Conservation (phyloP, 53 echinoderm and acorn worm species). For the Pentamera pediparva region DNA sequence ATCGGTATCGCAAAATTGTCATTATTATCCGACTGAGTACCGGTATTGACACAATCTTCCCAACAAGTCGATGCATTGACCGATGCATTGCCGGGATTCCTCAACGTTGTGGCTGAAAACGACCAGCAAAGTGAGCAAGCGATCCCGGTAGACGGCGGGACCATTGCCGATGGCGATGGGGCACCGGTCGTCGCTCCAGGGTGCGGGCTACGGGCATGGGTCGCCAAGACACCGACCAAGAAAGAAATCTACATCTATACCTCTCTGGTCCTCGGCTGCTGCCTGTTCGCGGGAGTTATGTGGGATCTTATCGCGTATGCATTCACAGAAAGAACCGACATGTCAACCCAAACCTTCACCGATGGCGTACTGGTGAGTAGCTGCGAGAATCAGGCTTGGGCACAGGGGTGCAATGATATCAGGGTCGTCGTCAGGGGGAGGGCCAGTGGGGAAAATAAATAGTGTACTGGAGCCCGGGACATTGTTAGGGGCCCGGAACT, state of each 20-base stretch:
- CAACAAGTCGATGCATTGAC: no score
- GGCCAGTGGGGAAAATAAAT: no score
- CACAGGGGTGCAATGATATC: no score
- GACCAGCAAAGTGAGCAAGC: neutral
- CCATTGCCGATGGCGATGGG: slow-evolving; percentile 1
- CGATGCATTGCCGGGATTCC: no score
- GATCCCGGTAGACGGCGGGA: neutral
- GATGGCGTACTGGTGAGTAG: slow-evolving; percentile 66
- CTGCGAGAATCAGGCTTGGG: no score
- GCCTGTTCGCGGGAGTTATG: slow-evolving; percentile 50
- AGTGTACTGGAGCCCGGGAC: neutral
- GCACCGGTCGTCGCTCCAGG: slow-evolving; percentile 8
- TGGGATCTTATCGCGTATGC: slow-evolving; percentile 60
- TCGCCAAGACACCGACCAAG: slow-evolving; percentile 58
- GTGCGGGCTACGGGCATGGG: slow-evolving; percentile 15
- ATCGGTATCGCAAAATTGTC: no score
- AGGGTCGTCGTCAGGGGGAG: no score
- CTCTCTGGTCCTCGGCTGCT: slow-evolving; percentile 54
- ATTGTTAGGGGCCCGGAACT: neutral
- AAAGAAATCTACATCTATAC: slow-evolving; percentile 59
- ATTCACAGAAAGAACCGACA: slow-evolving; percentile 46
- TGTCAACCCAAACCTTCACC: slow-evolving; percentile 60
- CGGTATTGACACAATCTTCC: no score
- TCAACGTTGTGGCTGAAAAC: slow-evolving; percentile 13
- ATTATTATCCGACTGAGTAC: no score